Base-by-base conservation (phyloP, 2,888 invertebrate genomes). In the Xestoiulus laeticollis region DNA sequence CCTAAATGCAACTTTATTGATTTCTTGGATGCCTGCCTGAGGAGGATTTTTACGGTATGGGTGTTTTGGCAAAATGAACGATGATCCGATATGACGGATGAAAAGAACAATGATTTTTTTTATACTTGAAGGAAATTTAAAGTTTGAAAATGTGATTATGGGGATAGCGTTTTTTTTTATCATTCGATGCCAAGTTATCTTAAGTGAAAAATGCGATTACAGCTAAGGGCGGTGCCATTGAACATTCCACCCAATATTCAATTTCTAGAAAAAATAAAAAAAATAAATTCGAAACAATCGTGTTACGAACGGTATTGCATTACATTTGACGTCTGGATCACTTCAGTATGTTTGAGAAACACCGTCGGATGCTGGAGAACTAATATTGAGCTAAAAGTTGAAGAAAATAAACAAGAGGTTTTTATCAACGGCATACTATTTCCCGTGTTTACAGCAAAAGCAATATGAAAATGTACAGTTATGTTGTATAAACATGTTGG, bases 91-190 rank as follows among this genome's bases (percentile, higher is more conserved):
- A 26, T 68, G 68, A 68, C 68, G 68, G 68, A 68, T 68, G 68
- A 68, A 68, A 68, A 68, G n/a, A 68, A 68, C 68, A 68, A 68
- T 68, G 68, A 68, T 68, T 68, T 68, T 68, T 68, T 68, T 68
- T 68, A 26, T 68, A 19, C n/a, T 26, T 19, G 8, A 8, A 68
- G 22, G 26, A 68, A 68, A 68, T 68, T 68, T 68, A 26, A 68
- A 68, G 68, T 68, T 68, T 68, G 68, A 26, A 68, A 68, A 68
- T 68, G 68, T 68, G 68, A 68, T 68, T 68, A 68, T 68, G 68
- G 33, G 68, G 68, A 68, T 68, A 12, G 68, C 26, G 68, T 4
- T 68, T 26, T 22, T 68, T 68, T n/a, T 59, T n/a, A n/a, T 68
- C 68, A 22, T 26, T 68, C 68, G 22, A 10, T 68, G 68, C 22